Conservation (phyloP, 2,888 invertebrate genomes). For the Alloplasta piceator region DNA sequence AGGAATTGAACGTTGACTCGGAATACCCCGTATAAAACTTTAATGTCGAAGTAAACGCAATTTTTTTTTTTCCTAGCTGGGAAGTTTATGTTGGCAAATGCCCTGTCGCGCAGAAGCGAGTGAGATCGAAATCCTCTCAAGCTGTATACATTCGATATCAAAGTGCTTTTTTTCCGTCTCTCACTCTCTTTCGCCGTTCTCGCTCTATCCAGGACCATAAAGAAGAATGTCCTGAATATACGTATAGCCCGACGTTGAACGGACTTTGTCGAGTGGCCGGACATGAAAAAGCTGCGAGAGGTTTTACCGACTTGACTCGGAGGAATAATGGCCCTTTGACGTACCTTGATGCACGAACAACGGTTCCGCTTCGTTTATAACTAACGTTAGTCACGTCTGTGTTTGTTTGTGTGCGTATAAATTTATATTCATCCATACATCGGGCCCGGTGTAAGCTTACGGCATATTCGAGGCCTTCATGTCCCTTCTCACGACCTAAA, state of each 20-base stretch:
- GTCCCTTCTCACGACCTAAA: too few species aligned
- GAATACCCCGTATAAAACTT: conserved; percentile 7
- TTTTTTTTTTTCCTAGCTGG: neutral
- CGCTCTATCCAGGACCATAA: neutral
- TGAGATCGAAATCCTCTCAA: conserved; percentile 41
- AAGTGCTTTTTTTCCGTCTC: conserved; percentile 35
- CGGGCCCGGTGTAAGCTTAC: too few species aligned
- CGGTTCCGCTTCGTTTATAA: conserved; percentile 31
- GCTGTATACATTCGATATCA: conserved; percentile 41
- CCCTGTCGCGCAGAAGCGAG: neutral
- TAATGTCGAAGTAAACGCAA: neutral
- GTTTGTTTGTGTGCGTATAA: conserved; percentile 5
- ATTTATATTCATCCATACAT: neutral
- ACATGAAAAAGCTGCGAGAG: conserved; percentile 39
- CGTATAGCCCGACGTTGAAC: conserved; percentile 39
- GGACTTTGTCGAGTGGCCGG: conserved; percentile 33
- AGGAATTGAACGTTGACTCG: neutral
- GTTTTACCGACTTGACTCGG: conserved; percentile 50
- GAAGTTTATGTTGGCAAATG: neutral
- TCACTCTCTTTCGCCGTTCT: neutral
- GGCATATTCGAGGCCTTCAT: too few species aligned
- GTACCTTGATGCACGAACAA: conserved; percentile 54
- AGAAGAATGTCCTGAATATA: conserved; percentile 53
- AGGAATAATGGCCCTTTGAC: conserved; percentile 60
- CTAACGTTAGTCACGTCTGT: neutral